phyloP scores from a whole-genome alignment of 2,888 invertebrate species.

The Orthonevra nobilis region DNA sequence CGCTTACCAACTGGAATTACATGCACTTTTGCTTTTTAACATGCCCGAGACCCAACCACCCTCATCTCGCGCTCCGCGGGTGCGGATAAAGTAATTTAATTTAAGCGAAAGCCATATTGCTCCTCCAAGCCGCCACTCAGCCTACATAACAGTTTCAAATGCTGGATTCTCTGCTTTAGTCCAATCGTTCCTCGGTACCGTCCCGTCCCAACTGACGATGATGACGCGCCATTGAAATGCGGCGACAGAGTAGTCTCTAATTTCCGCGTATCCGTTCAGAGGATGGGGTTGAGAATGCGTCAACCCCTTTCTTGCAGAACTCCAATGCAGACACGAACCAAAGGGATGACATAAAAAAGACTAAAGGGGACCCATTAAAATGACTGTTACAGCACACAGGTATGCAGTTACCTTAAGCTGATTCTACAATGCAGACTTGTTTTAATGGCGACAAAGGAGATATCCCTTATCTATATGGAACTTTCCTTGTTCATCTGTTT shows the following conservation, averaged over 20 bases:
- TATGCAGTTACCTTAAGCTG: constrained; percentile 62
- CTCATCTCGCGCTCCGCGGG: constrained; percentile 35
- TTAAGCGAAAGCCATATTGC: constrained; percentile 29
- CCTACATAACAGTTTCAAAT: constrained; percentile 9
- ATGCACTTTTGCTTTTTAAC: constrained; percentile 65
- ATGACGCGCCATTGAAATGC: constrained; percentile 51
- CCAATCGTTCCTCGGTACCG: constrained; percentile 11
- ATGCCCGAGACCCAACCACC: constrained; percentile 56
- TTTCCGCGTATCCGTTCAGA: constrained; percentile 42
- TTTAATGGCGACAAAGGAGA: constrained; percentile 61
- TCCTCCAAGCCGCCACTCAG: background rate
- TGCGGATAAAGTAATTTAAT: constrained; percentile 63
- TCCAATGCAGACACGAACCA: constrained; percentile 12
- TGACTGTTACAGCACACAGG: constrained; percentile 52
- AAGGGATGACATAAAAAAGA: constrained; percentile 33
- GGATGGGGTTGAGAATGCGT: constrained; percentile 15
- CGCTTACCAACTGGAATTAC: constrained; percentile 49
- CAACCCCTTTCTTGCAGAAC: background rate
- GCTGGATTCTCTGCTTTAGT: constrained; percentile 42
- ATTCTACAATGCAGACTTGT: constrained; percentile 64
- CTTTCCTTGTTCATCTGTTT: constrained; percentile 7
- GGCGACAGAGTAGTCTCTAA: constrained; percentile 64
- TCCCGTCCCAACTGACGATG: constrained; percentile 2
- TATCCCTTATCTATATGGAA: constrained; percentile 55
- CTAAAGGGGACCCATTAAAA: constrained; percentile 45